Evolutionary conservation across 2,797 vertebrate species (phyloP), one percentile per base, ranked within the genome.

Genomic region (Florisuga fusca): DNA sequence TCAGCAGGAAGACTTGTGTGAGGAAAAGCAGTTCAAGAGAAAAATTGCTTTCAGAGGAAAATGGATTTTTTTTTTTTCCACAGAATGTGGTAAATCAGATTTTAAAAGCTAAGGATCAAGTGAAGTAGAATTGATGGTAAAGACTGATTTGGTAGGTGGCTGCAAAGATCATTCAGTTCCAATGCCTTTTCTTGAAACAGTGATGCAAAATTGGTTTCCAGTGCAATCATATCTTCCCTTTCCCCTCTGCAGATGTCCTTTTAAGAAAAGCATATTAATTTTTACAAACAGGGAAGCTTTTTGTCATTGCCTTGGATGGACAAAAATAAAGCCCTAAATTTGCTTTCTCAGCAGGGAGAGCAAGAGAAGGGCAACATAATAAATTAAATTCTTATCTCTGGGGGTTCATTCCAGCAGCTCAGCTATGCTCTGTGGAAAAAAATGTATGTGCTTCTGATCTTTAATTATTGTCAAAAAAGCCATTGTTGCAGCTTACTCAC

Each of bases 11-110:
- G 18, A 75, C n/a, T 76, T 41, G 29, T 33, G 7, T 64, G 26
- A 90, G 17, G 36, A 89, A 95, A 93, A 75, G 12, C 33, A 93
- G 43, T 75, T 96, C 12, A 87, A 80, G 85, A 94, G 61, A 96
- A 79, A 62, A 93, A 93, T 68, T 53, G 15, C 12, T 78, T 84
- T 91, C 31, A 80, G 46, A 85, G 15, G 33, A 84, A 93, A 74
- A 91, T 12, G 3, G 23, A 43, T 62, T 45, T 50, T 51, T 53
- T 18, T 58, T 43, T n/a, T 23, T 85, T 61, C 45, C 6, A 22
- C 21, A 53, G 43, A 36, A 59, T 25, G 26, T 74, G 20, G 62
- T 73, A 59, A 95, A 89, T 54, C 10, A n/a, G n/a, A 51, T 94
- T 80, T 68, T 80, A 51, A 74, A 94, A 81, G 10, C 9, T 59